phyloP scores from a whole-genome alignment of 2,113 vertebrate genomes.

The Cyphomyrus plagiostoma region DNA sequence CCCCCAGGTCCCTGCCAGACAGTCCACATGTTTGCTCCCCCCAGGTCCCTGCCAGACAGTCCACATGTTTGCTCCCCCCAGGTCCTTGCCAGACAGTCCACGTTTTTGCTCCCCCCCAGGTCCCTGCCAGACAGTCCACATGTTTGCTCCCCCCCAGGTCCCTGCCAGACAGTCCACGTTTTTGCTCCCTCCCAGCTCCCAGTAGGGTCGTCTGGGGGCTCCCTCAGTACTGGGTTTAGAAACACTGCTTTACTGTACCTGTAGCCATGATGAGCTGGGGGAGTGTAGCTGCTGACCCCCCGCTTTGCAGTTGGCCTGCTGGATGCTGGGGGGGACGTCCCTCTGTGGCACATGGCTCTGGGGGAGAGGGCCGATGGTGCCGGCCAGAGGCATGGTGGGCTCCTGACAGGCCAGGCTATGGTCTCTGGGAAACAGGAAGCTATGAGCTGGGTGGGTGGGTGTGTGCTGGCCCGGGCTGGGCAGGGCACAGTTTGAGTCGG shows the following conservation, averaged over 20 bases:
- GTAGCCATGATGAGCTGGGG: slow-evolving; percentile 56
- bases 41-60: no score
- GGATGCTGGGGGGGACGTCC: slow-evolving; percentile 39
- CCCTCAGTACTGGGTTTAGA: background rate
- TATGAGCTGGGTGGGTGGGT: slow-evolving; percentile 33
- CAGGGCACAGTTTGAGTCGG: slow-evolving; percentile 52
- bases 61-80: no score
- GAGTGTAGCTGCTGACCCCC: slow-evolving; percentile 52
- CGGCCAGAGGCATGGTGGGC: background rate
- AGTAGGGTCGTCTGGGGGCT: background rate
- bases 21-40: no score
- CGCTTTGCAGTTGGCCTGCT: slow-evolving; percentile 55
- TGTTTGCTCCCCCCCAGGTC: no score
- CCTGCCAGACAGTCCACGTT: background rate
- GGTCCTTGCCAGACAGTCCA: no score
- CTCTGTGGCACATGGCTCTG: background rate
- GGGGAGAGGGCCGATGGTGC: background rate
- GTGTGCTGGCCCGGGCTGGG: slow-evolving; percentile 43
- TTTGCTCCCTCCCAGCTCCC: background rate
- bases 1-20: no score
- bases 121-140: no score
- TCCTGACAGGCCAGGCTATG: background rate
- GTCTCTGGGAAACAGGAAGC: slow-evolving; percentile 36
- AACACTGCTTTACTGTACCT: slow-evolving; percentile 46
- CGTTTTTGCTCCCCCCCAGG: no score